Conservation (phyloP, 1,140 invertebrate genomes). For the Ephestia elutella region DNA sequence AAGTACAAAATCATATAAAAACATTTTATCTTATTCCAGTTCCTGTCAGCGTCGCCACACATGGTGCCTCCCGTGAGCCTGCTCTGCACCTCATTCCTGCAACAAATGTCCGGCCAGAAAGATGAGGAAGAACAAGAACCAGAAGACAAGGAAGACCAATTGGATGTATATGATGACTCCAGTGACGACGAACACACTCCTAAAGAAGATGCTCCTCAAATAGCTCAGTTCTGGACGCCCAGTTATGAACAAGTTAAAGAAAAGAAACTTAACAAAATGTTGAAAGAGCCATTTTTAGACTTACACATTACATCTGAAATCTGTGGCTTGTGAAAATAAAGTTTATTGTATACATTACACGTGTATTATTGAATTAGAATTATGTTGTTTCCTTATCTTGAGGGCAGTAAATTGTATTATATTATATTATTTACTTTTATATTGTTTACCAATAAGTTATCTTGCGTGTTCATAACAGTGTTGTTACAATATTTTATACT, state of each 20-base stretch:
- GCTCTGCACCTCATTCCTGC: slow-evolving; percentile 58
- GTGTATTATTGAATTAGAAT: too few species aligned
- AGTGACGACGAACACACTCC: slow-evolving; percentile 49
- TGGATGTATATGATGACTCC: slow-evolving; percentile 33
- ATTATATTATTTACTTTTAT: neutral
- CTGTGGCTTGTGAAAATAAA: slow-evolving; percentile 28
- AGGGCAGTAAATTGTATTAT: neutral
- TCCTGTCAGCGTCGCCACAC: slow-evolving; percentile 59
- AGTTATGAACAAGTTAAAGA: slow-evolving; percentile 55
- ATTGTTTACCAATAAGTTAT: neutral
- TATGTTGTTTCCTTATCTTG: too few species aligned
- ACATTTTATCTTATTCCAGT: slow-evolving; percentile 44
- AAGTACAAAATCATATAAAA: neutral
- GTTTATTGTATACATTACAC: neutral
- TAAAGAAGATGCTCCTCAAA: slow-evolving; percentile 31
- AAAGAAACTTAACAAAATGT: slow-evolving; percentile 55
- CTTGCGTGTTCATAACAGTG: neutral
- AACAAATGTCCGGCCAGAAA: slow-evolving; percentile 54
- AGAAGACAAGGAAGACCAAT: slow-evolving; percentile 30
- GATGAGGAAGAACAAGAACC: too few species aligned
- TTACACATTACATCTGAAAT: slow-evolving; percentile 31
- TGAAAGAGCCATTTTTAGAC: slow-evolving; percentile 45
- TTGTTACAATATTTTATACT: slow-evolving; percentile 9
- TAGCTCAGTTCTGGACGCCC: slow-evolving; percentile 47
- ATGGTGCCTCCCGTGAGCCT: slow-evolving; percentile 64